Evolutionary conservation across 2,797 vertebrate genomes (phyloP).

Genomic region (Sphenopsis melanotis): DNA sequence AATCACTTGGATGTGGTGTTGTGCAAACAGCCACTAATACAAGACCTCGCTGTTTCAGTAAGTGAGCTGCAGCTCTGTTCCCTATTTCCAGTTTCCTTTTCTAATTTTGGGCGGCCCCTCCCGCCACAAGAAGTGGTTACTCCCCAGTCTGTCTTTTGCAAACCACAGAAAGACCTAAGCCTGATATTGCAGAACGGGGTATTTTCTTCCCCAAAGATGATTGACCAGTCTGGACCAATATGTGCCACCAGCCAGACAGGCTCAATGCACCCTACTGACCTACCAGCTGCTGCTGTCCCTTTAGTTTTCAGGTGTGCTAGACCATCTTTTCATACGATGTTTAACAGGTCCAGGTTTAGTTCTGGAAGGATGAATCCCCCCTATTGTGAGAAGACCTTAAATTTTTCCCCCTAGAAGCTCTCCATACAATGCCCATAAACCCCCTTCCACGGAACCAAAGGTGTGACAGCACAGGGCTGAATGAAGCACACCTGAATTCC

Average conservation of each 20-base stretch:
- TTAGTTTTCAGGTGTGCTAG: neutral
- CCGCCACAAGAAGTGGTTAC: neutral
- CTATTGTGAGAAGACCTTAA: neutral
- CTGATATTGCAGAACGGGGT: neutral
- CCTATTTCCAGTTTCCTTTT: constrained; percentile 25
- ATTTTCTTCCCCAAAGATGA: neutral
- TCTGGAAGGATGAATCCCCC: neutral
- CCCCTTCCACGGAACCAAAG: neutral
- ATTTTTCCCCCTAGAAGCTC: neutral
- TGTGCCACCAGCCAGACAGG: neutral
- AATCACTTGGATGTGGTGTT: neutral
- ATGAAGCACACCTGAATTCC: neutral
- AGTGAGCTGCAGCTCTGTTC: neutral
- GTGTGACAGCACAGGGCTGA: neutral
- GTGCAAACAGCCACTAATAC: neutral
- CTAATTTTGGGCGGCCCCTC: neutral
- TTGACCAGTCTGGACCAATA: neutral
- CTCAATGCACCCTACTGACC: neutral
- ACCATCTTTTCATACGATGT: neutral
- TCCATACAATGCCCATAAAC: neutral
- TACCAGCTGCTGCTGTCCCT: neutral
- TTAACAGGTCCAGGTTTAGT: neutral
- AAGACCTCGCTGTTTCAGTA: neutral
- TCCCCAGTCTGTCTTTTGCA: neutral
- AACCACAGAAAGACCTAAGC: neutral